Base-by-base conservation (phyloP, 2,888 invertebrate species). In the Linnaemya vulpina region DNA sequence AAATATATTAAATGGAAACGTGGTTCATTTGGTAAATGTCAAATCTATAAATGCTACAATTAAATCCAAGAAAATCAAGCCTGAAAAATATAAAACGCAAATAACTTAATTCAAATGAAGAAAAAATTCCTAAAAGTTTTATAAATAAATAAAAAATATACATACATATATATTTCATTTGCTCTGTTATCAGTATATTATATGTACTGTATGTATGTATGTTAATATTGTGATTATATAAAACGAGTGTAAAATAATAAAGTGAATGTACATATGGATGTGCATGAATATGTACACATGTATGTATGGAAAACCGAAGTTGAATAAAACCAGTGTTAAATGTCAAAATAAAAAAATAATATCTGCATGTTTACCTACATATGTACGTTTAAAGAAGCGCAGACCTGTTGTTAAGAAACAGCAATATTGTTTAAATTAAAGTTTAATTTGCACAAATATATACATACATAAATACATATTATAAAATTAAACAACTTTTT, bases 101-200 rank as follows among this genome's bases (percentile, higher is more conserved):
- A 43, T 40, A 11, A 30, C 17, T 75, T 30, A 3, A 8, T 60
- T 40, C 15, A 38, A 62, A 55, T 20, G 51, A 60, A 60, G 30
- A 11, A 67, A 82, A 76, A 60, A 38, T 51, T 40, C 13, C 40
- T 13, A 63, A 63, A 40, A 68, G 53, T 9, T 60, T 38, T 25
- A 13, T 62, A 53, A 25, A 58, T 15, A 62, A 49, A 43, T 53
- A 63, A 70, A 63, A 60, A n/a, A n/a, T n/a, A n/a, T n/a, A n/a
- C n/a, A n/a, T 25, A 62, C 8, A 71, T 46, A 63, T 51, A 53
- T 58, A 63, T 77, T 83, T 58, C 58, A 60, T 40, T 73, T 17
- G 58, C 49, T 80, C 11, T 80, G 60, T 84, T 84, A 84, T 84
- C 80, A 80, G 76, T 77, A 67, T 62, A 38, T 38, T 20, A 60